These are phyloP conservation scores for Zygogramma bicolorata DNA, from an alignment of 2,888 invertebrate genomes.

Conservation along the genomic window DNA sequence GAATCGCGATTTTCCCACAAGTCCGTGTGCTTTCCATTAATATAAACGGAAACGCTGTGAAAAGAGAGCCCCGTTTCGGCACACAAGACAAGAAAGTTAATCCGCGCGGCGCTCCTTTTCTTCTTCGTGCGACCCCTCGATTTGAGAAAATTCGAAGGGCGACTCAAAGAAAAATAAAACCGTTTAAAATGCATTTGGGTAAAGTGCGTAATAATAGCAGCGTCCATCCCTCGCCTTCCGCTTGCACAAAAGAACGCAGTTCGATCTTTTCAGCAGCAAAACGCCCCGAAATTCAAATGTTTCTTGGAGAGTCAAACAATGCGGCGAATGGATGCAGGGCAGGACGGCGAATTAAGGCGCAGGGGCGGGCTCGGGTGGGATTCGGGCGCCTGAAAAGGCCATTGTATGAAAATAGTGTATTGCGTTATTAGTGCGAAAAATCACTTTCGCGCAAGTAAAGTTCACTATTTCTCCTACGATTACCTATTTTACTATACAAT, in stretches of 20 bases:
- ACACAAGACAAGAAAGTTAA: conserved; percentile 13
- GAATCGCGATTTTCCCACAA: conserved; percentile 8
- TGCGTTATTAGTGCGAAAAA: too few species aligned
- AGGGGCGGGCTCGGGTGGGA: conserved; percentile 12
- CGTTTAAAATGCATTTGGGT: conserved; percentile 43
- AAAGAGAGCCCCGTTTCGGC: neutral
- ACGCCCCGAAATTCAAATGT: conserved; percentile 61
- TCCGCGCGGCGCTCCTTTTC: neutral
- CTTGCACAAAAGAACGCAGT: conserved; percentile 30
- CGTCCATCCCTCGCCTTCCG: conserved; percentile 33
- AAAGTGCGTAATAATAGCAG: conserved; percentile 42
- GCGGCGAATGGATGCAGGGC: conserved; percentile 54
- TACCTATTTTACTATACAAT: too few species aligned
- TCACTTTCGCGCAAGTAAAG: too few species aligned
- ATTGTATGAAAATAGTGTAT: too few species aligned
- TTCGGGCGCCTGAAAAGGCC: too few species aligned
- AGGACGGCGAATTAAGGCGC: conserved; percentile 53
- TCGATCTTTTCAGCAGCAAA: conserved; percentile 47
- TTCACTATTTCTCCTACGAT: too few species aligned
- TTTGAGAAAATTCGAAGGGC: conserved; percentile 30
- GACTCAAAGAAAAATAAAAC: conserved; percentile 39
- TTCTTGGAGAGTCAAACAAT: conserved; percentile 57
- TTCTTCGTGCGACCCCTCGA: conserved; percentile 4
- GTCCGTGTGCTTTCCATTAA: neutral
- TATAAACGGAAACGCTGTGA: neutral